Percentiles rank a stretch among this genome's conserved stretches.
These are phyloP conservation scores for Coleophora flavipennella DNA, from an alignment of 2,888 invertebrate species.

Conservation along the genomic window DNA sequence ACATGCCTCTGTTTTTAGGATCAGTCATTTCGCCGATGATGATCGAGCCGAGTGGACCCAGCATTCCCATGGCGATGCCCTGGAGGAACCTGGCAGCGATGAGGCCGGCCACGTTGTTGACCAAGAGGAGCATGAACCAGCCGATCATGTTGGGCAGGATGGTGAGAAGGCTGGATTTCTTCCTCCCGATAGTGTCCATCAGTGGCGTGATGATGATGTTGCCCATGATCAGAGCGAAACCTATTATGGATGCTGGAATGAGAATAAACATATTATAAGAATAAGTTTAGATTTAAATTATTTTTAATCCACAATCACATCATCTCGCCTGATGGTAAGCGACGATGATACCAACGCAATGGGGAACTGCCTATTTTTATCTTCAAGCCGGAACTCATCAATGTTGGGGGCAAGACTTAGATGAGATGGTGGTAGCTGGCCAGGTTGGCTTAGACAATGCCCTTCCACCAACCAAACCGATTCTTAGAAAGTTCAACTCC, in stretches of 20 bases:
- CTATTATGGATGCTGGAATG: conserved; percentile 73
- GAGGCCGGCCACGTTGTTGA: conserved; percentile 52
- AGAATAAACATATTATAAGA: conserved; percentile 6
- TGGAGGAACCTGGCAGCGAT: conserved; percentile 67
- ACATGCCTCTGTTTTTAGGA: conserved; percentile 74
- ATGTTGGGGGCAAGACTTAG: too few species aligned
- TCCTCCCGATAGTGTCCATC: conserved; percentile 72
- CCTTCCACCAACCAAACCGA: too few species aligned
- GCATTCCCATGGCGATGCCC: conserved; percentile 70
- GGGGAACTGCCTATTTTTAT: too few species aligned
- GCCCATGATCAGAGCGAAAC: conserved; percentile 73
- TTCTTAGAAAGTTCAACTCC: too few species aligned
- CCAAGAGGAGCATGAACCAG: conserved; percentile 71
- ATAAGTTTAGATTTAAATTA: too few species aligned
- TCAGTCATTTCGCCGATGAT: conserved; percentile 74
- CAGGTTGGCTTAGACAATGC: too few species aligned
- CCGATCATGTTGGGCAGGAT: conserved; percentile 68
- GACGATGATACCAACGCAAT: too few species aligned
- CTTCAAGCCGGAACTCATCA: too few species aligned
- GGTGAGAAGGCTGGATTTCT: conserved; percentile 65
- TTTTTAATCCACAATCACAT: too few species aligned
- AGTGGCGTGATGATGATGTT: conserved; percentile 71
- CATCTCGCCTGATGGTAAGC: too few species aligned
- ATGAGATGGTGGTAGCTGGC: too few species aligned
- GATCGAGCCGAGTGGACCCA: conserved; percentile 67